Base-by-base conservation (phyloP, 2,113 vertebrate genomes). In the Nyctereutes procyonoides region DNA sequence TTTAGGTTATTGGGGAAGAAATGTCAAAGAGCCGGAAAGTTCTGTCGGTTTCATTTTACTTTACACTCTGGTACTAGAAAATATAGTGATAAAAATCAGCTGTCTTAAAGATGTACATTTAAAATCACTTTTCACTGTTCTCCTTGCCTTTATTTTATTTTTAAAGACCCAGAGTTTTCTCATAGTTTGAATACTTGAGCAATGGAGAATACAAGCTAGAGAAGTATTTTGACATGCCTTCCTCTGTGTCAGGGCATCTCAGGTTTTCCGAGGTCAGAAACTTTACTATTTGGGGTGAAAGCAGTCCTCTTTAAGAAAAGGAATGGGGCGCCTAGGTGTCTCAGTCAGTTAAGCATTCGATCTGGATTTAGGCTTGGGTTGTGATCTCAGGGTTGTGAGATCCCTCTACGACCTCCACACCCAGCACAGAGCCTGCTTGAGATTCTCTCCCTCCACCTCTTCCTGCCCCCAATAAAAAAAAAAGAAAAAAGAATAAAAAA, bases 1-100 rank as follows among this genome's bases (percentile, higher is more conserved):
- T 89, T 82, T 81, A 96, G 95, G 28, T 90, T 95, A 74, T 48
- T 92, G 80, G 56, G 56, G 48, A 96, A 96, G 96, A 96, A 98
- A 94, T 95, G 30, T 67, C 53, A 95, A 93, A 97, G 89, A 80
- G 38, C 63, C 30, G 35, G 67, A 77, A 85, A 80, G 22, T 96
- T 95, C 43, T 93, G 20, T 2, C 90, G 28, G 69, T n/a, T 97
- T 98, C 93, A 83, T 94, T 97, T 97, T 26, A n/a, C 88, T 53
- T 96, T 97, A 12, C 48, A 95, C 71, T 91, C 96, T 81, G 73
- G 69, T 88, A 55, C 32, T 97, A 86, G 65, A 95, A 95, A 98
- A 93, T 53, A 35, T 5, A 32, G 74, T 53, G 60, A 43, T 51
- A 35, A 94, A 51, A 80, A 97, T 93, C n/a, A 77, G 8, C 30